Evolutionary conservation across 2,113 vertebrate genomes (phyloP), one percentile per base, ranked within the genome.

Genomic region (Neodontobutis hainanensis): DNA sequence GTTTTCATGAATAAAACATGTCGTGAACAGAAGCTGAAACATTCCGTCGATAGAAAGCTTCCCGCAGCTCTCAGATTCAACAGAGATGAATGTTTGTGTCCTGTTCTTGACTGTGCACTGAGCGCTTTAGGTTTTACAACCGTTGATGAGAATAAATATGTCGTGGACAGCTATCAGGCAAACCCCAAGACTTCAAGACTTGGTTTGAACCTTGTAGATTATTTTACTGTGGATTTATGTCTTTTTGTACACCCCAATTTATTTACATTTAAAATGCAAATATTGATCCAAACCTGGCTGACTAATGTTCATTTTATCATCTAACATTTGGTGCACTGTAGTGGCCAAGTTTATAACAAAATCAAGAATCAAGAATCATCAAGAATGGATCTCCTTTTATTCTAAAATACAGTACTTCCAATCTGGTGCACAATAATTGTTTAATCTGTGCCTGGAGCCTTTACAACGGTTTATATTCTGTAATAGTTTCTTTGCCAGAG

Each of bases 1-100:
- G 8, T 32, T 0, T 5, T 3, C 38, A 75, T 81, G 77, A 83
- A 85, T 85, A 70, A 83, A 80, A 78, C 61, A 66, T 73, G 15
- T 2, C 2, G 14, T 71, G 7, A 63, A 32, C 35, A 73, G 42
- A 60, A 19, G 62, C 15, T 15, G 8, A 68, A 76, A 65, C 15
- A 16, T 72, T 50, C 44, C 12, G 43, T 52, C 61, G 14, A 56
- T 6, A 62, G 44, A 62, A 27, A 32, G 10, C 5, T 62, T 68
- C 32, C 12, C 6, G 45, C 51, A 32, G 46, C 32, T 12, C 47
- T 35, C 11, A 19, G 19, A 19, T 63, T 52, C 16, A 19, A 5
- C n/a, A 43, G 16, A 51, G 52, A 42, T 50, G 3, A 52, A n/a
- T 6, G 10, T 57, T 9, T 38, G 16, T 45, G 9, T 55, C 38